Evolutionary conservation across 2,797 vertebrate species (phyloP).

Genomic region (Xenentodon cancila): DNA sequence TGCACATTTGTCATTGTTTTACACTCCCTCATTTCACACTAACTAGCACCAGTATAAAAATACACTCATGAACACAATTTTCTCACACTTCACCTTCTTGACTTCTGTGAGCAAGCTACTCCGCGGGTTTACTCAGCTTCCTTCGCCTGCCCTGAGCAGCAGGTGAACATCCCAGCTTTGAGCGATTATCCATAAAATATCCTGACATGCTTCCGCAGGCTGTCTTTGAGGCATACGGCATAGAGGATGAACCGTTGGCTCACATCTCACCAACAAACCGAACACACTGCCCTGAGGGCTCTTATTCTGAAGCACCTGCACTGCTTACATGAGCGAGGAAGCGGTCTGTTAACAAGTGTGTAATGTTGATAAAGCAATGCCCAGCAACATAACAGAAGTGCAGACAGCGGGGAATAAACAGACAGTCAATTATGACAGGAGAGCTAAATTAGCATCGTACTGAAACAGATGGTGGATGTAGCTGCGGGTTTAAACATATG

Average conservation of each 20-base stretch:
- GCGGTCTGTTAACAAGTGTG: conserved; percentile 48
- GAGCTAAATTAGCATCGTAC: conserved; percentile 72
- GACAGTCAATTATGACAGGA: conserved; percentile 59
- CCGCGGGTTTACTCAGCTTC: conserved; percentile 34
- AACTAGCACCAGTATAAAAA: conserved; percentile 5
- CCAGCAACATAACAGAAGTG: conserved; percentile 21
- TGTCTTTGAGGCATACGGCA: conserved; percentile 41
- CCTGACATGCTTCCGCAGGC: conserved; percentile 63
- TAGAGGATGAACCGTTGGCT: conserved; percentile 41
- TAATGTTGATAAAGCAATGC: conserved; percentile 2
- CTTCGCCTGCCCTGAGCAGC: conserved; percentile 27
- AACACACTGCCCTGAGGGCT: conserved; percentile 41
- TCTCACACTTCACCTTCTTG: conserved; percentile 54
- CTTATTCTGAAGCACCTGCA: conserved; percentile 48
- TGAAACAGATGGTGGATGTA: conserved; percentile 75
- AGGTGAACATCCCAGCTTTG: conserved; percentile 59
- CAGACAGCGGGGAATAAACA: conserved; percentile 55
- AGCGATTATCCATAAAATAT: conserved; percentile 70
- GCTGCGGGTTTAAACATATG: conserved; percentile 78
- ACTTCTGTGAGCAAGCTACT: conserved; percentile 50
- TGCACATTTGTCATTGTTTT: neutral
- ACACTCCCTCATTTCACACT: neutral
- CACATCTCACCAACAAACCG: conserved; percentile 21
- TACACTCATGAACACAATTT: conserved; percentile 14
- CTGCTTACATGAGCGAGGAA: conserved; percentile 31